phyloP scores from a whole-genome alignment of 2,113 vertebrate genomes.

The Ursus arctos region DNA sequence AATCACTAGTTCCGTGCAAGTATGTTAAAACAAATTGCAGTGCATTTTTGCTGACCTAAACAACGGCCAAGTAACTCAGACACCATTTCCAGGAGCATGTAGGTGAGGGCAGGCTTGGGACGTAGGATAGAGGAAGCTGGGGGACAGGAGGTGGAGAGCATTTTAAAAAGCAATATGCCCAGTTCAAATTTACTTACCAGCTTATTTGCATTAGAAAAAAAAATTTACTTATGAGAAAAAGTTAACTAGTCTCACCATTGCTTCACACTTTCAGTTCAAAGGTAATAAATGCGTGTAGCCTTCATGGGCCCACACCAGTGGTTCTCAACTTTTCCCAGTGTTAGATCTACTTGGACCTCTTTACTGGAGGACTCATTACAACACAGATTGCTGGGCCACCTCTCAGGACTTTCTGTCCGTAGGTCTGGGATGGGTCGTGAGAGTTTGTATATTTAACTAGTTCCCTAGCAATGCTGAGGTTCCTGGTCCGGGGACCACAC shows the following conservation, averaged over 20 bases:
- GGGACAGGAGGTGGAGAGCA: rapidly evolving
- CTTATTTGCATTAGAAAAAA: slow-evolving; percentile 8
- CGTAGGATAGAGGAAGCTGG: not conserved
- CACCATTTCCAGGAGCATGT: not conserved
- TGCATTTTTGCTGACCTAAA: not conserved
- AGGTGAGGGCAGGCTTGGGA: not conserved
- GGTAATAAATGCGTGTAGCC: not conserved
- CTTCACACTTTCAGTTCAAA: not conserved
- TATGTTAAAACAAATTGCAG: not conserved
- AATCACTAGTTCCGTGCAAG: not conserved
- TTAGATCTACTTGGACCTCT: not conserved
- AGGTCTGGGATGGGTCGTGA: not conserved
- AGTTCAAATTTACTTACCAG: not conserved
- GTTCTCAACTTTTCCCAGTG: not conserved
- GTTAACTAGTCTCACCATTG: not conserved
- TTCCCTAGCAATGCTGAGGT: not conserved
- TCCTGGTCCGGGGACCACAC: not conserved
- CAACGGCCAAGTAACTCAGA: not conserved
- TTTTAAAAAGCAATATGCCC: not conserved
- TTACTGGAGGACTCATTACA: not conserved
- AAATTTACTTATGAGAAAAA: not conserved
- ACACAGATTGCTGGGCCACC: not conserved
- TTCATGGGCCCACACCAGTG: not conserved
- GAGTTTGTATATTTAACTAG: not conserved
- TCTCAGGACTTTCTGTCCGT: not conserved